Evolutionary conservation across 1,140 invertebrate genomes (phyloP), one percentile per base, ranked within the genome.

Genomic region (Dryas iulia): DNA sequence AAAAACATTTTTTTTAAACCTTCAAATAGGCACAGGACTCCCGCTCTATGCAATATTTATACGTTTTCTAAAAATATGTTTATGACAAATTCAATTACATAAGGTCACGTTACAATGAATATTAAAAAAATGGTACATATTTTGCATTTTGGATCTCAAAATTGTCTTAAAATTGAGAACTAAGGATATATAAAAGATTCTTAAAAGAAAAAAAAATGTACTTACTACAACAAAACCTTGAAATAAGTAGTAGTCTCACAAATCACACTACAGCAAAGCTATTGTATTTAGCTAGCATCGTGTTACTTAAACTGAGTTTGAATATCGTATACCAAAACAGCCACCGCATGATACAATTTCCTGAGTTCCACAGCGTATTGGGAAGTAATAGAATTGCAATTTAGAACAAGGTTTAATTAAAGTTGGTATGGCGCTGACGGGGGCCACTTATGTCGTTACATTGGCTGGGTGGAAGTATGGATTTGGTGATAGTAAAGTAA

Each of bases 391-490:
- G 59, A 60, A 35, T 60, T 25, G 33, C 12, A 39, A n/a, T 60
- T 31, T 59, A 59, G 58, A 39, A 60, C 59, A 39, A 60, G 59
- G 7, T 60, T 39, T 60, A 60, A 60, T 60, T 60, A 26, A 39
- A 39, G 33, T 60, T 60, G 24, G 33, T 60, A 33, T 60, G 28
- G n/a, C 35, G 4, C 35, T 47, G 14, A 47, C 18, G 14, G 14
- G 8, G 2, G 14, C 35, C 35, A 47, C n/a, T 47, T 47, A 8
- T 12, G 35, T 47, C 35, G 35, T 47, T 47, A 18, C 2, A 47
- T 47, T n/a, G n/a, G n/a, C n/a, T 47, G 8, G 14, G 18, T 2
- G 14, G 7, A 8, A 31, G 30, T 6, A 47, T 18, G 3, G n/a
- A 0, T 14, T 39, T 7, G 6, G 14, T 39, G 0, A 39, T 5